These are phyloP conservation scores for Tonatia bakeri DNA, from an alignment of 2,113 vertebrate species.

Conservation along the genomic window DNA sequence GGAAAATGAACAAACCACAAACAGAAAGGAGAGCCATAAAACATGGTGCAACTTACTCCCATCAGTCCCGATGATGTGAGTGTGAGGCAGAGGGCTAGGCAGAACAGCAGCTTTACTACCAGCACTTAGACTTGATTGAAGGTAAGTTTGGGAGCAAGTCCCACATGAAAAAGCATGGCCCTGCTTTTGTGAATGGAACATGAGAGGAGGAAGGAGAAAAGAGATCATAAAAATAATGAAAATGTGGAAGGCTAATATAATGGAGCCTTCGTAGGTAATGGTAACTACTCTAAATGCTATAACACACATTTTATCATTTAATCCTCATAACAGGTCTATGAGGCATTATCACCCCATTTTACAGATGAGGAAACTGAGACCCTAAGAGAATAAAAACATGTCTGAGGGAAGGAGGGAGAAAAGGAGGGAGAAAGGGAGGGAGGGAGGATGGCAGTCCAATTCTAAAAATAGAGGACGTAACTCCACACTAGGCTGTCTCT, in stretches of 20 bases:
- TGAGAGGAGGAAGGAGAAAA: background rate
- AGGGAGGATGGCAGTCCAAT: background rate
- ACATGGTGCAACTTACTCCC: background rate
- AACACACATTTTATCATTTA: background rate
- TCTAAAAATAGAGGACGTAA: background rate
- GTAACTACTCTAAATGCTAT: background rate
- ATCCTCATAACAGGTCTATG: background rate
- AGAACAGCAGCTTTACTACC: background rate
- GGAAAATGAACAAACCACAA: background rate
- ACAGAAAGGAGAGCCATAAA: background rate
- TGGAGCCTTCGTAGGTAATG: background rate
- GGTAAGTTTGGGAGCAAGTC: background rate
- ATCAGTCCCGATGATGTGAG: background rate
- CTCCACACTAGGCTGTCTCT: background rate
- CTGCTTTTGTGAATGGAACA: background rate
- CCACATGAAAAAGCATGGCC: background rate
- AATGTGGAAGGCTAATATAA: background rate
- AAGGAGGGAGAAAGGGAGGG: background rate
- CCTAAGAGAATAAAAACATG: background rate
- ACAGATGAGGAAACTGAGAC: conserved; percentile 4
- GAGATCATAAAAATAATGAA: background rate
- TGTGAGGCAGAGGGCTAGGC: no score
- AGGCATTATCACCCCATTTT: background rate
- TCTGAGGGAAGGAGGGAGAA: background rate
- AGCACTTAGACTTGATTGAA: background rate